A percentile compares a stretch with the other conserved stretches of the same genome.
Evolutionary conservation across 2,113 vertebrate species (phyloP).

Genomic region (Apodemus sylvaticus): DNA sequence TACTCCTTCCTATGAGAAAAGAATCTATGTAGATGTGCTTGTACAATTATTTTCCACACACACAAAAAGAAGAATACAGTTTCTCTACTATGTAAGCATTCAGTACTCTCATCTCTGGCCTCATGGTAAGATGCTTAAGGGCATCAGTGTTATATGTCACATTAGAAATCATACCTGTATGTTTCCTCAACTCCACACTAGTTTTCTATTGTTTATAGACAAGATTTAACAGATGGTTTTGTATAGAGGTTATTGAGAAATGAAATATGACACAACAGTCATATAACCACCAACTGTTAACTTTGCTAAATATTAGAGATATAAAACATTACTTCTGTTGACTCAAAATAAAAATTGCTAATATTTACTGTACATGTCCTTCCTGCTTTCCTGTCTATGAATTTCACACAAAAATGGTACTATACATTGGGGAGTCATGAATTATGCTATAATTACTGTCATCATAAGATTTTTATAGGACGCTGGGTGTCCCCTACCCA

Average conservation of each 20-base stretch:
- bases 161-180: neutral
- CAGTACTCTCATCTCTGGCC: neutral
- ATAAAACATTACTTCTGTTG: neutral
- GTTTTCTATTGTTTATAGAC: neutral
- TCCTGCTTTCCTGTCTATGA: neutral
- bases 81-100: neutral
- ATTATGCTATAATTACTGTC: too few relatives aligned
- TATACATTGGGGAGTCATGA: rapidly evolving
- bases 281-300: neutral
- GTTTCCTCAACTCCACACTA: neutral
- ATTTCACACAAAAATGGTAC: neutral
- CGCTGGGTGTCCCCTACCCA: too few relatives aligned
- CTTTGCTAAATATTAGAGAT: neutral
- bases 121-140: neutral
- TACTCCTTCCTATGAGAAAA: neutral
- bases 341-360: neutral
- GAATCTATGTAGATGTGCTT: neutral
- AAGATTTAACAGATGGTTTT: neutral
- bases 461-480: neutral
- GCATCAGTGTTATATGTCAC: neutral
- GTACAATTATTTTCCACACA: neutral
- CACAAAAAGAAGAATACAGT: neutral
- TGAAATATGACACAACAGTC: too few relatives aligned
- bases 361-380: neutral
- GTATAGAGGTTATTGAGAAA: too few relatives aligned